These are phyloP conservation scores for Vespertilio murinus DNA, from an alignment of 2,797 vertebrate species.

Conservation along the genomic window DNA sequence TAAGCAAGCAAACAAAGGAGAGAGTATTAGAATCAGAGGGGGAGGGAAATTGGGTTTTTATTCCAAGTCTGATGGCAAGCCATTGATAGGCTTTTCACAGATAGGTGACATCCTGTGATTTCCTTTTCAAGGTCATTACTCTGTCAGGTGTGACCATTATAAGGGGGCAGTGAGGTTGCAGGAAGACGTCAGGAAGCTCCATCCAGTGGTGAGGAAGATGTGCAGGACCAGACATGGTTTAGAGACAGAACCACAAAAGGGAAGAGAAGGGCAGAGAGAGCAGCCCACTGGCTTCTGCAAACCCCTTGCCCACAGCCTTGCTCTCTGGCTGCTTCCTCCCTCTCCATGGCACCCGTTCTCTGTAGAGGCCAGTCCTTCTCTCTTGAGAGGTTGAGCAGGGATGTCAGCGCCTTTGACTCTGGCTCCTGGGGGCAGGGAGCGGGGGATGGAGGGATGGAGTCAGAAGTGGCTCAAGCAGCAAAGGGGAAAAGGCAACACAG, in stretches of 20 bases:
- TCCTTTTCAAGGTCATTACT: neutral
- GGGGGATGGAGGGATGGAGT: too few relatives aligned
- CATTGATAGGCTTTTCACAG: neutral
- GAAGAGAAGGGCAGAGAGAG: neutral
- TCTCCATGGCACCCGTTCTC: neutral
- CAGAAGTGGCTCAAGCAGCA: neutral
- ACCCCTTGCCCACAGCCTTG: accelerated
- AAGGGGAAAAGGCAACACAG: neutral
- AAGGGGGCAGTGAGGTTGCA: too few relatives aligned
- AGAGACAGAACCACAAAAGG: accelerated
- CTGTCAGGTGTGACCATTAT: neutral
- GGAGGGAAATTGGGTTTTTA: neutral
- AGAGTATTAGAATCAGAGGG: neutral
- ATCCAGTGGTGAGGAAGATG: neutral
- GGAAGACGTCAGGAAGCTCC: neutral
- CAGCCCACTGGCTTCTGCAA: neutral
- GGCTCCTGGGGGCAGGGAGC: neutral
- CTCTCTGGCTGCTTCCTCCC: neutral
- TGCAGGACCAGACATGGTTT: accelerated
- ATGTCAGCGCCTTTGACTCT: neutral
- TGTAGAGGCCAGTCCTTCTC: neutral
- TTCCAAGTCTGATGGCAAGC: neutral
- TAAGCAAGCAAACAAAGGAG: neutral
- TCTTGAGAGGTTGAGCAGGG: neutral
- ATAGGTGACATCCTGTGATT: neutral